These are phyloP conservation scores for Prietella phreatophila DNA, from an alignment of 2,113 vertebrate species.

Conservation along the genomic window DNA sequence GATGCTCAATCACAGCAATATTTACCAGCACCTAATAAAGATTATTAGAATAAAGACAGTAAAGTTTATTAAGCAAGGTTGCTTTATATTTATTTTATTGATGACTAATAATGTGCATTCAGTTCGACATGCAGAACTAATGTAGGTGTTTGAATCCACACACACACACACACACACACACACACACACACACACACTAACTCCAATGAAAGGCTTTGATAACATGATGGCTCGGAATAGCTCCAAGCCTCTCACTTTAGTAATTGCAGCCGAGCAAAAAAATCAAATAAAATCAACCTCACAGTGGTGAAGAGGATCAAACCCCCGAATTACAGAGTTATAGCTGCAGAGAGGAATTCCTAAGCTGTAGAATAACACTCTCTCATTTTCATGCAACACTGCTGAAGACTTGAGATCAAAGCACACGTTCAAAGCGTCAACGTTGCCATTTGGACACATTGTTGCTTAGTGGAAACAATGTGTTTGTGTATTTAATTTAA, in stretches of 20 bases:
- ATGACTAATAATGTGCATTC: neutral
- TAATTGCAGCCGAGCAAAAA: neutral
- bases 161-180: neutral
- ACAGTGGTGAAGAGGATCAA: neutral
- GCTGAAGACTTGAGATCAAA: neutral
- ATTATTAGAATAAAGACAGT: no score
- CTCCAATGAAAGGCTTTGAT: slow-evolving; percentile 4
- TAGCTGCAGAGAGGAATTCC: neutral
- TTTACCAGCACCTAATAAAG: neutral
- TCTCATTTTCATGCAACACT: neutral
- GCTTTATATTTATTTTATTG: neutral
- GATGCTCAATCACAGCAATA: neutral
- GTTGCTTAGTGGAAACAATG: neutral
- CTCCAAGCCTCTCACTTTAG: neutral
- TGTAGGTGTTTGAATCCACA: neutral
- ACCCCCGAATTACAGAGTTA: neutral
- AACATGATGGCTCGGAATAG: neutral
- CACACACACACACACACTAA: neutral
- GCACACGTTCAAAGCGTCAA: neutral
- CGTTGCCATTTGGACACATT: neutral
- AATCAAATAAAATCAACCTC: neutral
- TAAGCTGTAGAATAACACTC: no score
- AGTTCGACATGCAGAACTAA: neutral
- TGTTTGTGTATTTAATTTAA: neutral
- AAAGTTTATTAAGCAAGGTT: neutral